These are phyloP conservation scores for Parascotia fuliginaria DNA, from an alignment of 2,888 invertebrate genomes.

Conservation along the genomic window DNA sequence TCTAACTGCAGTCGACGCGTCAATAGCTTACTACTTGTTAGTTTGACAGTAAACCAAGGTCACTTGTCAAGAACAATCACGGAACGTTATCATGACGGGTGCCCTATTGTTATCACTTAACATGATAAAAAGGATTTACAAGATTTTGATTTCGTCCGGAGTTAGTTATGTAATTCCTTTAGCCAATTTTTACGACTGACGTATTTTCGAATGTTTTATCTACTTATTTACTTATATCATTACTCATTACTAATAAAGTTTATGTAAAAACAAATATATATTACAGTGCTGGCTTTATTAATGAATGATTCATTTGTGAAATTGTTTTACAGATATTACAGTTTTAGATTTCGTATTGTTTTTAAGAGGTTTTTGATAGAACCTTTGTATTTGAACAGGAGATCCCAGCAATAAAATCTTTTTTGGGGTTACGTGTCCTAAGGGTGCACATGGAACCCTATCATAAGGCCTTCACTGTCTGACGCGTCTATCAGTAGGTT, in stretches of 20 bases:
- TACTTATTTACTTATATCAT: background rate
- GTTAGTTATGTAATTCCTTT: constrained; percentile 30
- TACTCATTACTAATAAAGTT: background rate
- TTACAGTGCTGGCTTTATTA: background rate
- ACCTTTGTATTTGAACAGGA: too few species aligned
- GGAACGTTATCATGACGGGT: constrained; percentile 54
- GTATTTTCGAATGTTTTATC: background rate
- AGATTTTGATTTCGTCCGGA: constrained; percentile 41
- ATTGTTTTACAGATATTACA: too few species aligned
- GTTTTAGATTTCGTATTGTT: too few species aligned
- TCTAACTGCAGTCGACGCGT: too few species aligned
- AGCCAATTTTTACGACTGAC: background rate
- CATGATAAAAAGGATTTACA: constrained; percentile 51
- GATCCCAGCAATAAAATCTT: too few species aligned
- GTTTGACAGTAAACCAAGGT: too few species aligned
- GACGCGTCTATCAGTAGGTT: too few species aligned
- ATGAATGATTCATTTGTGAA: background rate
- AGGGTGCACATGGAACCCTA: too few species aligned
- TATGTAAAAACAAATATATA: background rate
- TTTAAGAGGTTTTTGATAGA: too few species aligned
- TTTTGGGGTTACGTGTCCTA: too few species aligned
- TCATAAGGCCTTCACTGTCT: too few species aligned
- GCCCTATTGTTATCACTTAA: constrained; percentile 46
- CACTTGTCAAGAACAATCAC: constrained; percentile 52
- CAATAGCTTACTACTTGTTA: too few species aligned